Conservation (phyloP, 37 sponge, comb jelly and placozoan genomes). For the Spongia lamella region DNA sequence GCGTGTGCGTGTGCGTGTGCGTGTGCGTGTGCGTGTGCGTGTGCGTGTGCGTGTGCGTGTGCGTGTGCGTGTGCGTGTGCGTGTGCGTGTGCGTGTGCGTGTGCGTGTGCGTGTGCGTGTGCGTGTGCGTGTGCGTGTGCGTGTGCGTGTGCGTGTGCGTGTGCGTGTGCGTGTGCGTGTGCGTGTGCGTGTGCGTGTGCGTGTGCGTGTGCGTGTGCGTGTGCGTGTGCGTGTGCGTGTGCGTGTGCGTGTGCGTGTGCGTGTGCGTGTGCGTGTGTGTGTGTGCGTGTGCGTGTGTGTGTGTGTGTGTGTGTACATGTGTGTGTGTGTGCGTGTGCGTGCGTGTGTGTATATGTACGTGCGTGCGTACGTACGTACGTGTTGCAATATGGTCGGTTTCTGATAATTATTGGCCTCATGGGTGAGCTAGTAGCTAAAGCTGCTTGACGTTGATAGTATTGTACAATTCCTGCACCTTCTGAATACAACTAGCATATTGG, state of each 20-base stretch:
- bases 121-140: constrained; percentile 6
- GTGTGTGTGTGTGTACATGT: constrained; percentile 14
- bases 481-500: too few species aligned
- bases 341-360: constrained; percentile 7
- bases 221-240: constrained; percentile 6
- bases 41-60: too few species aligned
- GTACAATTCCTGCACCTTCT: too few species aligned
- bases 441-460: too few species aligned
- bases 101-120: constrained; percentile 5
- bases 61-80: too few species aligned
- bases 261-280: constrained; percentile 9
- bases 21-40: too few species aligned
- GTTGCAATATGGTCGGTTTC: too few species aligned
- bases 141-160: constrained; percentile 9
- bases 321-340: constrained; percentile 23
- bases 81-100: constrained; percentile 11
- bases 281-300: constrained; percentile 5
- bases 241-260: constrained; percentile 9
- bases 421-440: too few species aligned
- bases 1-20: too few species aligned
- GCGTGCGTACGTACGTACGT: not conserved
- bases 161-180: constrained; percentile 5
- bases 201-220: constrained; percentile 12
- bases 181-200: constrained; percentile 9
- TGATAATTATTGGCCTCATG: too few species aligned